Base-by-base conservation (phyloP, 2,797 vertebrate species). In the Lindbergichthys nudifrons region DNA sequence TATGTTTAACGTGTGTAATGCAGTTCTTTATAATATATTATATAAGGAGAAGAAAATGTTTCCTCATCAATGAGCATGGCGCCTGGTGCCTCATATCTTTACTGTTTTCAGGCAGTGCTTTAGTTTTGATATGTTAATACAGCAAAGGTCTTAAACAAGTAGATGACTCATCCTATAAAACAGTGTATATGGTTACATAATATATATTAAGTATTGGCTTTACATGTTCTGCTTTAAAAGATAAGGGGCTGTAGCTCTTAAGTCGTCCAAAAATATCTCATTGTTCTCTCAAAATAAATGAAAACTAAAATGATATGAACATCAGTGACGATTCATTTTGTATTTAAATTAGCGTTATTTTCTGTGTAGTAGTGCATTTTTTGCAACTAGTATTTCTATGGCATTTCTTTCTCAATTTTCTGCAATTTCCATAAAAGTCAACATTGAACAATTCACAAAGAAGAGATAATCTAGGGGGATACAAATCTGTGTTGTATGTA, bases 1-100 rank as follows among this genome's bases (percentile, higher is more conserved):
- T 16, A 45, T 45, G n/a, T 52, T 59, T 46, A 45, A 58, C 0
- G 1, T 19, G 13, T 56, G 23, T 14, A 46, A 58, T 65, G 53
- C 61, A 52, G 45, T 63, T 9, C 39, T 60, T n/a, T 18, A 61
- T 3, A 14, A 8, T 65, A 23, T 13, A 78, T 70, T 47, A 64
- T 70, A 32, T 64, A 76, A 64, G 51, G 7, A 32, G 50, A 23
- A 43, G 21, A 11, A 42, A 9, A 26, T 61, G 41, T 43, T 45
- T 60, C 4, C 2, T 36, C 18, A 42, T 5, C 12, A 19, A 39
- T 14, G 14, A 50, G 8, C 57, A 16, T 2, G 11, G 11, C 43
- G 32, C 10, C 19, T 52, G 11, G n/a, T 51, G 7, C 14, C 12
- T 63, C 14, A 18, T 30, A 32, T 18, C 14, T 30, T 16, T 18